phyloP scores from a whole-genome alignment of 2,113 vertebrate species.

The Corydoras maculifer region DNA sequence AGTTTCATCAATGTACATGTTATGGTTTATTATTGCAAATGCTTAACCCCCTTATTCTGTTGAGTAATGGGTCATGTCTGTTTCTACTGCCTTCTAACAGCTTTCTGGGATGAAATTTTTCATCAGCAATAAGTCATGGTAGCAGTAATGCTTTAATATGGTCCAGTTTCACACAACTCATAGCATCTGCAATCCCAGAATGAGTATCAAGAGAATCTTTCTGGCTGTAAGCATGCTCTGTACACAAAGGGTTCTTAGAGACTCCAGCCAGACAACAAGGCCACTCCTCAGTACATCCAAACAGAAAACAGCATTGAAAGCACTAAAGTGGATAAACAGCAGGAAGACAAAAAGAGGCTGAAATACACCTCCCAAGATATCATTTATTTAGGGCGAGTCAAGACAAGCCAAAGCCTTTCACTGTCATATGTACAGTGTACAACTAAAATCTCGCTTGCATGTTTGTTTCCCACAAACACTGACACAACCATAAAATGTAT shows the following conservation, averaged over 20 bases:
- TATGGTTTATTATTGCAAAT: constrained; percentile 22
- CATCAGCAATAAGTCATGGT: constrained; percentile 47
- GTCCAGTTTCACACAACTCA: constrained; percentile 58
- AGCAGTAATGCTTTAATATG: constrained; percentile 45
- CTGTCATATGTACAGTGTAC: neutral
- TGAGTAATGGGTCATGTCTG: constrained; percentile 17
- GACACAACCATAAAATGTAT: neutral
- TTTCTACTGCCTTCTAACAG: constrained; percentile 16
- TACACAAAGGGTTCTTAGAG: constrained; percentile 62
- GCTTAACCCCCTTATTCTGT: neutral
- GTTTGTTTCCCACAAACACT: constrained; percentile 6
- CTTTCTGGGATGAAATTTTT: constrained; percentile 29
- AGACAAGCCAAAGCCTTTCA: constrained; percentile 1
- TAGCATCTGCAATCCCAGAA: constrained; percentile 62
- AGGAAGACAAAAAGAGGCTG: constrained; percentile 13
- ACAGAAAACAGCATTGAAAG: constrained; percentile 51
- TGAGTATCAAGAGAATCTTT: constrained; percentile 59
- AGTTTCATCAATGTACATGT: neutral
- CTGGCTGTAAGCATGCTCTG: constrained; percentile 54
- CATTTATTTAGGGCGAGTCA: neutral
- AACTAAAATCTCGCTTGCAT: neutral
- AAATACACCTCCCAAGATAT: constrained; percentile 20
- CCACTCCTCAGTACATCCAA: constrained; percentile 59
- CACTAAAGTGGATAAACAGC: constrained; percentile 34
- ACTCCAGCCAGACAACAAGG: constrained; percentile 52